Evolutionary conservation across 37 sponge, comb jelly and placozoan species (phyloP), one percentile per base, ranked within the genome.

Genomic region (Ephydatia muelleri): DNA sequence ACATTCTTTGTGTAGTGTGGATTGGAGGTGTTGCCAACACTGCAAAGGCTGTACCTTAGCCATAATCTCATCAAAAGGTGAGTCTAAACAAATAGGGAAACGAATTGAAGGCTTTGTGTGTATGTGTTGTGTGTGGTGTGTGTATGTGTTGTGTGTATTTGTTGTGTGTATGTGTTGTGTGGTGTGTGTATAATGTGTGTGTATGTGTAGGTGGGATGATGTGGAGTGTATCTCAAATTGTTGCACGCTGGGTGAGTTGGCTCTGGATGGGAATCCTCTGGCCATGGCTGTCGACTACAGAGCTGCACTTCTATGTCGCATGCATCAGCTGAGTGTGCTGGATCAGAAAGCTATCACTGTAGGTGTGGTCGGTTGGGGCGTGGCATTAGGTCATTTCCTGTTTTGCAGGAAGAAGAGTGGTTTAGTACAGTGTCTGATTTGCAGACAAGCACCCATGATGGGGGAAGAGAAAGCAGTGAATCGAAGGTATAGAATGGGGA

Each of bases 21-120:
- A 47, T 16, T 93, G 40, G 95, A 94, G 81, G 83, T 86, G 37
- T 88, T 98, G 22, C 93, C 95, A 19, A 78, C 76, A 26, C 82
- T 98, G 23, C 93, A 94, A 77, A 72, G 97, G 30, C 85, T 98
- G 36, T 98, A 91, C 80, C 94, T 98, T 30, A 91, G 95, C 33
- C 89, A 96, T 49, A 98, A 98, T 72, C 81, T 85, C 32, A 97
- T 97, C 40, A 77, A 87, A 68, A 85, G 82, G 94, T 93, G 49
- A 81, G 68, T 35, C 29, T 32, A 5, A 1, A 57, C 12, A 12
- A 26, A 36, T 9, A 25, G 65, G 68, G 35, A 49, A 8, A 25
- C 5, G 30, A 32, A 31, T 84, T 0, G 28, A 32, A 27, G 14
- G 31, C 67, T 5, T 14, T 1, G 39, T 26, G 2, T 22, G 1